These are phyloP conservation scores for Maccullochella peelii DNA, from an alignment of 2,113 vertebrate genomes.

Conservation along the genomic window DNA sequence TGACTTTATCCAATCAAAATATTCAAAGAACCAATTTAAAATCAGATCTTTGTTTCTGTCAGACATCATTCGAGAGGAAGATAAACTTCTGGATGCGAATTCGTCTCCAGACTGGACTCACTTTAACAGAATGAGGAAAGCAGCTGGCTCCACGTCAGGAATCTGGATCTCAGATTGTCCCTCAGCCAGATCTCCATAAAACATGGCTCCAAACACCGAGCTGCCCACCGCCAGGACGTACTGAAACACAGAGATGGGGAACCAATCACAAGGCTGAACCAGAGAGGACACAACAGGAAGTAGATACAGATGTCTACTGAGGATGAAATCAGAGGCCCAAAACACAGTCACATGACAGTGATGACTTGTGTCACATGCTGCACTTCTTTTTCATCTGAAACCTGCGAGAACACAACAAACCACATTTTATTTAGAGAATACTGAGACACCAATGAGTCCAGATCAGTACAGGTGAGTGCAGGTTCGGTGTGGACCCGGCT, in stretches of 20 bases:
- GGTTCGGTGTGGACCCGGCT: not conserved
- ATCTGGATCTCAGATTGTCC: conserved; percentile 94
- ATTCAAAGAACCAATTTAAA: too few relatives aligned
- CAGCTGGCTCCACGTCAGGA: conserved; percentile 95
- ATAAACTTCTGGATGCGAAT: not conserved
- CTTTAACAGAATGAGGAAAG: conserved; percentile 95
- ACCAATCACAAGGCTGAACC: not conserved
- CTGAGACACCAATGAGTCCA: not conserved
- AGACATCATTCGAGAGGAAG: not conserved
- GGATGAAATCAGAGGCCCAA: not conserved
- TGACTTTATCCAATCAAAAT: too few relatives aligned
- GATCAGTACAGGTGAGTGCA: not conserved
- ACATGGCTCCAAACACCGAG: conserved; percentile 98
- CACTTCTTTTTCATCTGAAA: too few relatives aligned
- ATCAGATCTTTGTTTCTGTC: too few relatives aligned
- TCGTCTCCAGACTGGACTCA: conserved; percentile 77
- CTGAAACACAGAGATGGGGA: conserved; percentile 77
- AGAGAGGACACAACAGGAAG: not conserved
- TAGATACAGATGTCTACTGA: not conserved
- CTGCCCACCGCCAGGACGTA: conserved; percentile 96
- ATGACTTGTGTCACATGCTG: too few relatives aligned
- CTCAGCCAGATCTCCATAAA: conserved; percentile 95
- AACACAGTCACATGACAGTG: not conserved
- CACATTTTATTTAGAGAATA: too few relatives aligned
- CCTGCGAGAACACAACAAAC: too few relatives aligned